Evolutionary conservation across 1,140 invertebrate genomes (phyloP), one percentile per base, ranked within the genome.

Genomic region (Gryllus bimaculatus): DNA sequence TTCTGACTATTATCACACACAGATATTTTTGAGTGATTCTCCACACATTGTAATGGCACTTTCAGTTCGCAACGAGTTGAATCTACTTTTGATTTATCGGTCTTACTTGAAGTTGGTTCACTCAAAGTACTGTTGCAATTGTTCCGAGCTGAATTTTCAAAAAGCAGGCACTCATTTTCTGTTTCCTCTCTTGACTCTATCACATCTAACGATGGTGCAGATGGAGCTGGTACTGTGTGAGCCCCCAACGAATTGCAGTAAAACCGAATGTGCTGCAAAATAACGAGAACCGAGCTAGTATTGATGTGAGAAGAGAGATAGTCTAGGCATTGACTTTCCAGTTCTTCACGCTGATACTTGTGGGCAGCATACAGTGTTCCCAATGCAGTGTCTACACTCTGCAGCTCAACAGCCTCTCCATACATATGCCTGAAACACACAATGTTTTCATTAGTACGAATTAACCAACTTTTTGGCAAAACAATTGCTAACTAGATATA

Each of bases 341-440:
- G 85, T 48, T 88, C 89, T 4, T 88, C 87, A 79, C 92, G 91
- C 8, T 92, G 84, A 81, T 92, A 93, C 80, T 92, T 90, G 82
- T 92, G 90, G 8, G 91, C 90, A 1, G 90, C 90, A 82, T 92
- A 89, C 0, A 93, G 87, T 0, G 92, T 90, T 8, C 87, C 87
- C 20, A 92, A 84, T 12, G 91, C 91, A 0, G 90, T 91, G 1
- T 86, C 85, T 4, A 92, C 89, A 0, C 91, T 90, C 78, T 90
- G 89, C 47, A 93, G 87, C 48, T 88, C 86, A 8, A 91, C 88
- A 0, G 89, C 86, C 74, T 92, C 88, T 47, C 88, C 89, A 82
- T 91, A 90, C 77, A 92, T 85, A 82, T 89, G 91, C 81, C 89
- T 90, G 83, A 82, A 82, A 39, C 54, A 78, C 20, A 78, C 13